These are phyloP conservation scores for Ochotona princeps DNA, from an alignment of 2,113 vertebrate species.

Conservation along the genomic window DNA sequence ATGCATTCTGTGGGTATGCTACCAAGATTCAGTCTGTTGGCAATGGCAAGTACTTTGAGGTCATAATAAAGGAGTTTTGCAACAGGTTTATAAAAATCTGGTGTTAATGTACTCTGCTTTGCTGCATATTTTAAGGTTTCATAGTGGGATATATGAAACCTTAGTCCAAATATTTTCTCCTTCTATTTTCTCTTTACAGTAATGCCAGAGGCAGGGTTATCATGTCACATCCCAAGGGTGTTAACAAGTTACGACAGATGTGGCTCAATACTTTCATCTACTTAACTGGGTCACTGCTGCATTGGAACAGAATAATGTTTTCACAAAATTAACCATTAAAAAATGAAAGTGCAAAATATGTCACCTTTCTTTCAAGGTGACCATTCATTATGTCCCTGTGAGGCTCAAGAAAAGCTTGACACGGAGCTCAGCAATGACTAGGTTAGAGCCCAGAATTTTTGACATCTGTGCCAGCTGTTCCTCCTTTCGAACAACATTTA, in stretches of 20 bases:
- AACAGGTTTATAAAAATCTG: background rate
- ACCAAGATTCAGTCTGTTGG: background rate
- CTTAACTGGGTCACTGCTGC: background rate
- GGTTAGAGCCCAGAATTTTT: background rate
- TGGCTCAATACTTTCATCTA: background rate
- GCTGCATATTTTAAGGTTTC: background rate
- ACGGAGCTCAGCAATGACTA: constrained; percentile 11
- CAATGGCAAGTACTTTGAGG: background rate
- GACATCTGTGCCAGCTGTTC: constrained; percentile 56
- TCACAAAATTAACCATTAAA: constrained; percentile 44
- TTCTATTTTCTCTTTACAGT: background rate
- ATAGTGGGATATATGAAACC: background rate
- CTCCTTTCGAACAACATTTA: constrained; percentile 19
- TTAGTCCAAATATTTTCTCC: background rate
- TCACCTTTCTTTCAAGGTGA: constrained; percentile 61
- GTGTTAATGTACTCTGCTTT: background rate
- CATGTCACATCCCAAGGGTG: background rate
- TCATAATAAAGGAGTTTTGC: background rate
- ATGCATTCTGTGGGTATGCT: background rate
- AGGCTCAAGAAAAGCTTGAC: background rate
- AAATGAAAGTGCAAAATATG: constrained; percentile 28
- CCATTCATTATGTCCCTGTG: background rate
- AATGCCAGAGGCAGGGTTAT: background rate
- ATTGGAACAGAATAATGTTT: background rate
- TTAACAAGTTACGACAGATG: background rate